Percentiles rank a stretch among this genome's conserved stretches.
These are phyloP conservation scores for Nansenia antarctica DNA, from an alignment of 2,113 vertebrate species.

Conservation along the genomic window DNA sequence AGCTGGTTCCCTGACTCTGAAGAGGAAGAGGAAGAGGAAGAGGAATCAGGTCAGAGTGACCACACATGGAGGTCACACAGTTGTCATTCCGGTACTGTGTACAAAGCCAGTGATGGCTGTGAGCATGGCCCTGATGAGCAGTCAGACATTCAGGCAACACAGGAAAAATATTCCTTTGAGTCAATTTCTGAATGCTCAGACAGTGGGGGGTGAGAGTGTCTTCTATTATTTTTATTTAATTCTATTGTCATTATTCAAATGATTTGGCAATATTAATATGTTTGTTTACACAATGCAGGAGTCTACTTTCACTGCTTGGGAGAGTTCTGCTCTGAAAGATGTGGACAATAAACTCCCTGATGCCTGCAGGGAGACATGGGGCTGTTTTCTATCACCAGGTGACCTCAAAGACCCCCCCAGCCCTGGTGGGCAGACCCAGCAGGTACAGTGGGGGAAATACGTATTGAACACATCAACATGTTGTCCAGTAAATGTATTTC, in stretches of 20 bases:
- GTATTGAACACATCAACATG: too few species aligned
- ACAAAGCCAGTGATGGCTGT: constrained; percentile 1
- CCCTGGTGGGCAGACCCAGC: not conserved
- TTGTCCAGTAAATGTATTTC: too few species aligned
- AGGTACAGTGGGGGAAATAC: not conserved
- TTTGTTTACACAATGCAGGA: not conserved
- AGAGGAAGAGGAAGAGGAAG: constrained; percentile 30
- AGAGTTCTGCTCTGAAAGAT: constrained; percentile 22
- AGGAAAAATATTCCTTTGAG: constrained; percentile 4
- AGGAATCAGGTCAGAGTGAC: not conserved
- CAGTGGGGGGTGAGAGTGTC: not conserved
- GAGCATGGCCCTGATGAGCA: not conserved
- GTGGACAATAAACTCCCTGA: not conserved
- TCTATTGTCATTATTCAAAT: constrained; percentile 16
- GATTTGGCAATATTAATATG: not conserved
- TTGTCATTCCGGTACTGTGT: not conserved
- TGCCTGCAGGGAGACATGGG: not conserved
- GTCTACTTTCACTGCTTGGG: not conserved
- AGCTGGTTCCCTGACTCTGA: constrained; percentile 73
- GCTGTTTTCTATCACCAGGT: constrained; percentile 22
- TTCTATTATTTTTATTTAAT: not conserved
- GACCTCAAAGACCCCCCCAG: not conserved
- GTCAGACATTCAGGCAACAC: not conserved
- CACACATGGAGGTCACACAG: not conserved
- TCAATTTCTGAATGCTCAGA: not conserved